Conservation (phyloP, 2,797 vertebrate species). For the Rhinella marina region DNA sequence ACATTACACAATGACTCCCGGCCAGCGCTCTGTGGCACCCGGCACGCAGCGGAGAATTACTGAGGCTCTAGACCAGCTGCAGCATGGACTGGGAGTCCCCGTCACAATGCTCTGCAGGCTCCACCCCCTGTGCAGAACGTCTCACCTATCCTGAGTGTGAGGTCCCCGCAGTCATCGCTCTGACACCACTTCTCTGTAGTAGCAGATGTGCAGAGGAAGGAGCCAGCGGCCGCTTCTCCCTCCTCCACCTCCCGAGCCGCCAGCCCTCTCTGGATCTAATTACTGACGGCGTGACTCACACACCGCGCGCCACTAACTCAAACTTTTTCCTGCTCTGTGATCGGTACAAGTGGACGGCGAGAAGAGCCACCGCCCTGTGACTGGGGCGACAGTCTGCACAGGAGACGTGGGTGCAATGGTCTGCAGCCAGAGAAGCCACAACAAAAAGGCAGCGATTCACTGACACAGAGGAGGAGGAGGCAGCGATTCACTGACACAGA, state of each 20-base stretch:
- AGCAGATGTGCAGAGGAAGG: slow-evolving; percentile 9
- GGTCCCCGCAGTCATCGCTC: not conserved
- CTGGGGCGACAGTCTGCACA: not conserved
- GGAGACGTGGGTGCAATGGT: not conserved
- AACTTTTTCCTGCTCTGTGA: not conserved
- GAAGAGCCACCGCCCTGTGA: not conserved
- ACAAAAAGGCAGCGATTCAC: too few relatives aligned
- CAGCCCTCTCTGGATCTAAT: slow-evolving; percentile 16
- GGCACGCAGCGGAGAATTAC: not conserved
- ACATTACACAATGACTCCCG: not conserved
- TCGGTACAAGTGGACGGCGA: not conserved
- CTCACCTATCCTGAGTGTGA: not conserved
- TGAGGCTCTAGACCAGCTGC: not conserved
- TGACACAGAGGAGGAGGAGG: not conserved
- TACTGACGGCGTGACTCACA: slow-evolving; percentile 39
- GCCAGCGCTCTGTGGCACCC: too few relatives aligned
- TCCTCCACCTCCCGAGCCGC: not conserved
- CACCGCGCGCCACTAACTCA: not conserved
- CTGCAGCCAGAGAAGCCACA: not conserved
- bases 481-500: not conserved
- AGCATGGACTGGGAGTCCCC: not conserved
- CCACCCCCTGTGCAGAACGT: not conserved
- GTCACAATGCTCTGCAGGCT: slow-evolving; percentile 38
- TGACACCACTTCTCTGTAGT: not conserved
- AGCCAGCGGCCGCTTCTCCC: not conserved